Evolutionary conservation across 64 coral and sea anemone genomes (phyloP), one percentile per base, ranked within the genome.

Genomic region (Montipora foliosa): DNA sequence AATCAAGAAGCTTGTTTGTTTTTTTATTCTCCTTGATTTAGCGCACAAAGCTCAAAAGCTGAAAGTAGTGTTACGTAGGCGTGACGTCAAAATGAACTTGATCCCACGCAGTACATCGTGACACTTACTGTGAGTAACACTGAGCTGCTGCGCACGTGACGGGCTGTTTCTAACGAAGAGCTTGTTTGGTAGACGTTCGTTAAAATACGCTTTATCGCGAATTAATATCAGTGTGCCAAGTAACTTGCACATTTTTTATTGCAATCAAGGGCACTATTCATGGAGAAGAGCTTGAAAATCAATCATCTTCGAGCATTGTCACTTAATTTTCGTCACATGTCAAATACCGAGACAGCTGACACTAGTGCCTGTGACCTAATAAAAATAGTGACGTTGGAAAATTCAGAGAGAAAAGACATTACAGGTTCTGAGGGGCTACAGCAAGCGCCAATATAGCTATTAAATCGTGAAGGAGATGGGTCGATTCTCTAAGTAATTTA

Each of bases 1-100:
- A 86, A 86, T 86, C 82, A 71, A 86, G 82, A 49, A 48, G 62
- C 82, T 86, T 86, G 82, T 86, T 86, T 86, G 82, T 86, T 86
- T 86, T 86, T 86, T 67, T 5, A 48, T 66, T 86, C 16, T 64
- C 19, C 71, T 69, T 86, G 82, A 86, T 70, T 49, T 66, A 45
- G 14, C 45, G 64, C 16, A 86, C 82, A 86, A 86, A 86, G 46
- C 6, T 19, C 66, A 72, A 10, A 71, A 86, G 71, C 12, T 71
- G 16, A 71, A 86, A 20, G 53, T 6, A 86, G 16, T 44, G 44
- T 86, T 62, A 86, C 82, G 82, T 86, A 13, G 1, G 44, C 62
- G 66, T 86, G 82, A 86, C 82, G 82, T 86, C 82, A 86, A 86
- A 86, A 22, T 86, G 16, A 85, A 71, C 82, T 50, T 60, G 17